Conservation (phyloP, 2,888 invertebrate species). For the Asteroscopus sphinx region DNA sequence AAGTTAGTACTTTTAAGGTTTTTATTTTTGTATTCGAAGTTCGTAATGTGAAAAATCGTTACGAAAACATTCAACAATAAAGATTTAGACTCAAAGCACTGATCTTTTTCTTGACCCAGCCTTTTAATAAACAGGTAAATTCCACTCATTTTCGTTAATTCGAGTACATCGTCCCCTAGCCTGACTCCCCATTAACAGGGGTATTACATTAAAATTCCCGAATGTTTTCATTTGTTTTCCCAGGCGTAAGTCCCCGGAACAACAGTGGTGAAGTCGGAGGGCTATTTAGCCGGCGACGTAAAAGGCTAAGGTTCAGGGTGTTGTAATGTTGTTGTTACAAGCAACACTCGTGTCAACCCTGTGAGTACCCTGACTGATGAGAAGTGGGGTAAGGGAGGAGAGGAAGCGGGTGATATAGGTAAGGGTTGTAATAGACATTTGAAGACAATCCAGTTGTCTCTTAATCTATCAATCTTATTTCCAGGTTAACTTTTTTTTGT, state of each 20-base stretch:
- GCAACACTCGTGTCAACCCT: slow-evolving; percentile 72
- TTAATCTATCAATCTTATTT: no score
- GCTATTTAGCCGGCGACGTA: slow-evolving; percentile 67
- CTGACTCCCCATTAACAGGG: slow-evolving; percentile 21
- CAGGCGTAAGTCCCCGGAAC: slow-evolving; percentile 57
- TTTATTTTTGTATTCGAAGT: no score
- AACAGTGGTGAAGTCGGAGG: slow-evolving; percentile 65
- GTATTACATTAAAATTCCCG: slow-evolving; percentile 58
- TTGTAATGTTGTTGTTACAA: slow-evolving; percentile 76
- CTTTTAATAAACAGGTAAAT: no score
- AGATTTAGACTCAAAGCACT: no score
- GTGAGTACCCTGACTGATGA: slow-evolving; percentile 62
- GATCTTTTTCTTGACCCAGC: no score
- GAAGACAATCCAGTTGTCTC: no score
- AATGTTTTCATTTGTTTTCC: slow-evolving; percentile 50
- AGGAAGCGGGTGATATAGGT: slow-evolving; percentile 15
- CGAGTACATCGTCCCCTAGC: slow-evolving; percentile 34
- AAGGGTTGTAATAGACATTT: no score
- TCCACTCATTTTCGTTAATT: neutral
- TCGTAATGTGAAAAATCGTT: no score
- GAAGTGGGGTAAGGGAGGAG: slow-evolving; percentile 47
- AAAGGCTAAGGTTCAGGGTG: slow-evolving; percentile 58
- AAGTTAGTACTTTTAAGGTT: no score
- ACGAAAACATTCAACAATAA: no score
- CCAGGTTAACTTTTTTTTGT: no score